Evolutionary conservation across 2,113 vertebrate species (phyloP), one percentile per base, ranked within the genome.

Genomic region (Cynopterus brachyotis): DNA sequence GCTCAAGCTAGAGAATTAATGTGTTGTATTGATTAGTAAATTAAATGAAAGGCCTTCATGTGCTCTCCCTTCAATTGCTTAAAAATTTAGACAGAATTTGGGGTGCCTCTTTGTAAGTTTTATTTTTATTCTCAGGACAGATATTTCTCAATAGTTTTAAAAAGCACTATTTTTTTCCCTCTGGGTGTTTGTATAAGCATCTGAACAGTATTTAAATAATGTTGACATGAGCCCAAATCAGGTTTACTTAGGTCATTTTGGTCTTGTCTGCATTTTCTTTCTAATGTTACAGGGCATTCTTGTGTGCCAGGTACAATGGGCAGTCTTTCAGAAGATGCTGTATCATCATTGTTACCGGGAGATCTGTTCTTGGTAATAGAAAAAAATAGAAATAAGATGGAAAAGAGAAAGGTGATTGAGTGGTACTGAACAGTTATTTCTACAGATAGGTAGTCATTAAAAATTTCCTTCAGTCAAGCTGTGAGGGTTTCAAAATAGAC

Each of bases 391-490:
- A 95, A 75, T 30, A 86, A 73, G 50, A 75, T 75, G 53, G 75
- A 80, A 89, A 78, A 79, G 73, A 83, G 88, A 69, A 89, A 86
- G 3, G 0, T 91, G 91, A 95, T 62, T 69, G 80, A 82, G 24
- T 93, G 60, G 60, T 57, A 40, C 59, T 47, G 72, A 81, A n/a
- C 11, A 69, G 69, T 45, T 70, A 87, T 66, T 95, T 95, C 82
- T 92, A 20, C 59, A 92, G 72, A 78, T 91, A 82, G 24, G 42
- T 45, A 75, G 55, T 83, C 60, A 95, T 85, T 95, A 79, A 81
- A 66, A 88, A 22, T 89, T 55, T 85, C 85, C 66, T 91, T 62
- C 19, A 78, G 92, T 95, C 89, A 67, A 57, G n/a, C 73, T 86
- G 9, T 42, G 6, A 81, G 28, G 3, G 19, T 75, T 81, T 93